Evolutionary conservation across 2,888 invertebrate species (phyloP), one percentile per base, ranked within the genome.

Genomic region (Drosophila melanosoma): DNA sequence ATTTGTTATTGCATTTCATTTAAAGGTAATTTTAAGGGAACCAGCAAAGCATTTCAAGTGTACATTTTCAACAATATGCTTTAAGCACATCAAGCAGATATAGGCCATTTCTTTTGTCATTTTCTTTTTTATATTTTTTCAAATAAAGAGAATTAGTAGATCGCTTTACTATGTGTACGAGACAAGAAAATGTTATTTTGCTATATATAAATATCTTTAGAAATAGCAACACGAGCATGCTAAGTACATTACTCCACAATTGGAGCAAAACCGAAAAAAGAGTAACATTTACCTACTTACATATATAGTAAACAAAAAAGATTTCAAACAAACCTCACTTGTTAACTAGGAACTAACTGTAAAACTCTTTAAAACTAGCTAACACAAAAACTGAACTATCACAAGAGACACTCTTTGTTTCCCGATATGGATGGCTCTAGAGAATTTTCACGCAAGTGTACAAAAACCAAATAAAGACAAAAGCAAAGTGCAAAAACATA

Each of bases 311-410:
- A 85, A 74, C 45, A 45, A 45, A 72, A 88, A 85, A 81, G 89
- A 85, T 85, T 85, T 85, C 85, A 85, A 85, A 69, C 89, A 64
- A 85, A 85, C 89, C 87, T 89, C 89, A 87, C 88, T 89, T 87
- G 87, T 87, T 87, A 87, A 87, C 87, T 87, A 87, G 88, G 90
- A 87, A 87, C 89, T 85, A 83, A 84, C 79, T 83, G 84, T 82
- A 87, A 85, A 87, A 73, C 83, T 83, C 76, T 87, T 76, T 74
- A 69, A 71, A 87, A 71, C 83, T 82, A 76, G 80, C 85, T 71
- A 71, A 71, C 69, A 66, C 64, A 63, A 58, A 62, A 71, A 78
- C 86, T 79, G 66, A 78, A 84, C 81, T 85, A 76, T 74, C 57
- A 42, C 68, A 66, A 71, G 57, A 67, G 58, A 82, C 60, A 69